A percentile compares a stretch with the other conserved stretches of the same genome.
Conservation (phyloP, 2,888 invertebrate genomes). For the Sphaeridia pumilis region DNA sequence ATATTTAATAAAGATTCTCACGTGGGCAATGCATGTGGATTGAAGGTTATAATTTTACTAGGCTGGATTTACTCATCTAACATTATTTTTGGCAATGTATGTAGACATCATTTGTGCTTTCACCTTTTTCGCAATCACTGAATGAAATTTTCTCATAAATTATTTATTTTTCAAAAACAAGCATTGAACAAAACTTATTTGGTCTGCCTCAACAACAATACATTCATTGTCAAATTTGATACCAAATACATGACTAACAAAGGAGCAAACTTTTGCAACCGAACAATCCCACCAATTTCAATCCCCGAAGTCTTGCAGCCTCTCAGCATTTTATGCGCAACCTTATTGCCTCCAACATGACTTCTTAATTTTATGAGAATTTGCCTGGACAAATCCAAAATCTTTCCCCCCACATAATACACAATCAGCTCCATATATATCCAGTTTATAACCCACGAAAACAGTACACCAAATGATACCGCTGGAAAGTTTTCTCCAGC, state of each 20-base stretch:
- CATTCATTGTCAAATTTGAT: not conserved
- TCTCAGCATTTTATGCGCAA: not conserved
- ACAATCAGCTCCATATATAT: not conserved
- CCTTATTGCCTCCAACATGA: not conserved
- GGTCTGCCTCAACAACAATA: not conserved
- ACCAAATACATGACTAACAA: not conserved
- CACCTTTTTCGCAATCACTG: too few species aligned
- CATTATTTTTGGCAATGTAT: too few species aligned
- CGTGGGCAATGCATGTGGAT: too few species aligned
- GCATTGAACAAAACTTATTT: too few species aligned
- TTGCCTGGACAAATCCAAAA: not conserved
- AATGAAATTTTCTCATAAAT: too few species aligned
- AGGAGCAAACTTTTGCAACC: not conserved
- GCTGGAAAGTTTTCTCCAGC: not conserved
- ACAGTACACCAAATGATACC: not conserved
- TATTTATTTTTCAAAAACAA: too few species aligned
- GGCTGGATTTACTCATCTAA: too few species aligned
- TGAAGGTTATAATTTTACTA: too few species aligned
- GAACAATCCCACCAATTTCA: not conserved
- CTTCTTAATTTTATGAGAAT: not conserved
- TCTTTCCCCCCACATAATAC: not conserved
- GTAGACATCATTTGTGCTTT: too few species aligned
- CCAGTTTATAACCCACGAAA: not conserved
- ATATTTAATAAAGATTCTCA: too few species aligned
- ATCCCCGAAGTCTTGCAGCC: not conserved